Evolutionary conservation across 2,797 vertebrate species (phyloP).

Genomic region (Clamator glandarius): DNA sequence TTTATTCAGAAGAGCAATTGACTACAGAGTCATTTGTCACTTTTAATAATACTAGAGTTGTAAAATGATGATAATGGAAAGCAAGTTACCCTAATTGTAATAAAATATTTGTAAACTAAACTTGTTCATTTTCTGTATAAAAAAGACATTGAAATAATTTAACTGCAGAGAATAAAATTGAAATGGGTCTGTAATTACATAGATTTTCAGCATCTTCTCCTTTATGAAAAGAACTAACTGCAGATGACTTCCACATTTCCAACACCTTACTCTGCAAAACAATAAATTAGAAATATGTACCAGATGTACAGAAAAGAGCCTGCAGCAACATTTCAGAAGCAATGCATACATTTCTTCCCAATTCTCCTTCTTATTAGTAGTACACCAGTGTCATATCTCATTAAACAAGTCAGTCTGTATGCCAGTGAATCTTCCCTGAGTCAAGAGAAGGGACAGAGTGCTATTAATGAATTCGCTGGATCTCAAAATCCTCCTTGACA

Average conservation of each 20-base stretch:
- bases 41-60: constrained; percentile 70
- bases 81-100: constrained; percentile 67
- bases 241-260: constrained; percentile 43
- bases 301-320: constrained; percentile 63
- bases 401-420: constrained; percentile 22
- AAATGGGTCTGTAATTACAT: constrained; percentile 74
- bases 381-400: constrained; percentile 54
- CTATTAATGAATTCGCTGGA: background rate
- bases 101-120: constrained; percentile 80
- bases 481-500: constrained; percentile 1
- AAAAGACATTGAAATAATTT: constrained; percentile 76
- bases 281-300: constrained; percentile 60
- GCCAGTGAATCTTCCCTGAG: background rate
- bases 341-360: constrained; percentile 43
- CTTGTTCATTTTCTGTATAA: constrained; percentile 66
- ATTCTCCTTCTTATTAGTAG: constrained; percentile 63
- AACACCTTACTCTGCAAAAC: constrained; percentile 55
- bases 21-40: constrained; percentile 65
- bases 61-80: constrained; percentile 69
- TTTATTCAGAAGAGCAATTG: constrained; percentile 57
- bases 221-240: constrained; percentile 65
- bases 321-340: constrained; percentile 65
- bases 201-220: constrained; percentile 64
- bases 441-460: background rate
- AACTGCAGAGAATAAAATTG: constrained; percentile 72